phyloP scores from a whole-genome alignment of 2,888 invertebrate species.

The Xylophagus ater region DNA sequence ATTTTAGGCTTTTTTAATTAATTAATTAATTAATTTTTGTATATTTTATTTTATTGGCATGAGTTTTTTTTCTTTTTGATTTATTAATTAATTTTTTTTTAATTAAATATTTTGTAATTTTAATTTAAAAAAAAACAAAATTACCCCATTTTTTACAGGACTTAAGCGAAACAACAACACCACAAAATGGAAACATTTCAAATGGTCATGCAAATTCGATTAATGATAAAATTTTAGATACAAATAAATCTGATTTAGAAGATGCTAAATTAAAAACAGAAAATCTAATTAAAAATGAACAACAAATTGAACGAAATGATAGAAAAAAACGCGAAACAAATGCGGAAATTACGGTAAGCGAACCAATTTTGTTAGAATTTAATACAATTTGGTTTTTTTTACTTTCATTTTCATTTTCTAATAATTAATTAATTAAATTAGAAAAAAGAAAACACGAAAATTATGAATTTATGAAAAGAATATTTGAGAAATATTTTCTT shows the following conservation, averaged over 20 bases:
- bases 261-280: constrained; percentile 6
- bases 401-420: constrained; percentile 9
- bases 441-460: not conserved
- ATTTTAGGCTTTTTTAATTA: too few species aligned
- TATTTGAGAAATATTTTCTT: too few species aligned
- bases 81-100: too few species aligned
- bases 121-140: too few species aligned
- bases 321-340: constrained; percentile 31
- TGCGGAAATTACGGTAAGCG: constrained; percentile 33
- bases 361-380: constrained; percentile 1
- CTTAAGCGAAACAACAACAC: constrained; percentile 34
- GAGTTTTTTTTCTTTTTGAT: too few species aligned
- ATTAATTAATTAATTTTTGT: too few species aligned
- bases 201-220: constrained; percentile 32
- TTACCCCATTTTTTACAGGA: constrained; percentile 22
- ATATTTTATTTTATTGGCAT: too few species aligned
- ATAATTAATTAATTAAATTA: not conserved
- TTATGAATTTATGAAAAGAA: too few species aligned
- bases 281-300: not conserved
- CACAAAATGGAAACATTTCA: constrained; percentile 33
- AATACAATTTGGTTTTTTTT: not conserved
- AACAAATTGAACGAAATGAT: constrained; percentile 16
- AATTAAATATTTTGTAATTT: too few species aligned
- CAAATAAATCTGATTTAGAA: not conserved
- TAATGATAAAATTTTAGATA: constrained; percentile 15